Evolutionary conservation across 1,140 invertebrate species (phyloP), one percentile per base, ranked within the genome.

Genomic region (Cherax destructor): DNA sequence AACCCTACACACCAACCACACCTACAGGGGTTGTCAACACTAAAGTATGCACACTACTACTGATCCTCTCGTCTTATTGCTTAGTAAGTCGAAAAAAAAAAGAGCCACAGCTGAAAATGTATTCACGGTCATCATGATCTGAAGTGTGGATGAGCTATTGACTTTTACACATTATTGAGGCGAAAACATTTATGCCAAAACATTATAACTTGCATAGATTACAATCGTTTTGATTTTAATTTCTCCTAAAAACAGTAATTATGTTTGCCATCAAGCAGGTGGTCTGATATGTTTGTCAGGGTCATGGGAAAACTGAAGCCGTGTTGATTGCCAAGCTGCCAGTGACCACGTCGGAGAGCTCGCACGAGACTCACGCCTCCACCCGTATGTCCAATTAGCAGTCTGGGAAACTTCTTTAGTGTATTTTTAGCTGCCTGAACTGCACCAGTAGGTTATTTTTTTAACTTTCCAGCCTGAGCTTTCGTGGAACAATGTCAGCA

Each of bases 131-230:
- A 85, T 85, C 59, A 85, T 85, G 61, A 85, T 85, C 83, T 85
- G 83, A 74, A 85, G 83, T 85, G 83, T 85, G 83, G 83, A 85
- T 85, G 83, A 85, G 83, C 83, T 85, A 85, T 85, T 85, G 83
- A 85, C 61, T 85, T 85, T 85, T 72, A 85, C 83, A 85, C 69
- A 74, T 85, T 85, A 85, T 85, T 85, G 83, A 85, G 83, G 83
- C 83, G 83, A 85, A 81, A 74, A 85, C 83, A 85, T 85, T 85
- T 85, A 85, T 85, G 83, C 83, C 74, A 80, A 88, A 88, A 88
- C 86, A 88, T 79, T 88, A 79, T 88, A 88, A 88, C 80, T 89
- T 89, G 87, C 87, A 89, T 89, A 89, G 87, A 89, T 89, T 89
- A 83, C 80, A 72, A 56, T 89, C 87, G 87, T 89, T 89, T 89